A percentile compares a stretch with the other conserved stretches of the same genome.
Evolutionary conservation across 2,113 vertebrate genomes (phyloP).

Genomic region (Strix uralensis): DNA sequence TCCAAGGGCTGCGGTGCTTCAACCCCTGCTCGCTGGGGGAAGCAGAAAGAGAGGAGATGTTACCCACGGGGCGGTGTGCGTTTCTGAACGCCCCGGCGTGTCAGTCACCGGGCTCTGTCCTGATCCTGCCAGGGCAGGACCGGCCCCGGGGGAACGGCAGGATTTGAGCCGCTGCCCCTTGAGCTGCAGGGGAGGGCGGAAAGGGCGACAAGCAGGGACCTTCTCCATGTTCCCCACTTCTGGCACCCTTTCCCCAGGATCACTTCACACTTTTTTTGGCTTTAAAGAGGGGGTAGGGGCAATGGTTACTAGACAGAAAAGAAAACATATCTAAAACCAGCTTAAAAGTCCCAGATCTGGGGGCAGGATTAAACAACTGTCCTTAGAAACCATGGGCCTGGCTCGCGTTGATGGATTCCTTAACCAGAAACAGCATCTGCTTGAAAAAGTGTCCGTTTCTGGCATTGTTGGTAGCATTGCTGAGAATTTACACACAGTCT

Average conservation of each 20-base stretch:
- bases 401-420: conserved; percentile 48
- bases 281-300: not conserved
- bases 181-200: not conserved
- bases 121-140: not conserved
- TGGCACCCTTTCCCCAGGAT: not conserved
- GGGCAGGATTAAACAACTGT: conserved; percentile 25
- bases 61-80: rapidly evolving
- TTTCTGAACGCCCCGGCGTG: not conserved
- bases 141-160: not conserved
- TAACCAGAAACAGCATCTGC: conserved; percentile 64
- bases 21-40: not conserved
- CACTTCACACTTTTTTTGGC: not conserved
- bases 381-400: conserved; percentile 37
- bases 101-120: not conserved
- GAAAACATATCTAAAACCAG: not conserved
- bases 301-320: not conserved
- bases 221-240: not conserved
- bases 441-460: conserved; percentile 38
- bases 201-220: not conserved
- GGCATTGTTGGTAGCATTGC: conserved; percentile 47
- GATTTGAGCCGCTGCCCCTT: not conserved
- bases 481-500: conserved; percentile 45
- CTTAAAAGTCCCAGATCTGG: not conserved
- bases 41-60: not conserved
- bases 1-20: not conserved